These are phyloP conservation scores for Galemys pyrenaicus DNA, from an alignment of 2,113 vertebrate species.

Conservation along the genomic window DNA sequence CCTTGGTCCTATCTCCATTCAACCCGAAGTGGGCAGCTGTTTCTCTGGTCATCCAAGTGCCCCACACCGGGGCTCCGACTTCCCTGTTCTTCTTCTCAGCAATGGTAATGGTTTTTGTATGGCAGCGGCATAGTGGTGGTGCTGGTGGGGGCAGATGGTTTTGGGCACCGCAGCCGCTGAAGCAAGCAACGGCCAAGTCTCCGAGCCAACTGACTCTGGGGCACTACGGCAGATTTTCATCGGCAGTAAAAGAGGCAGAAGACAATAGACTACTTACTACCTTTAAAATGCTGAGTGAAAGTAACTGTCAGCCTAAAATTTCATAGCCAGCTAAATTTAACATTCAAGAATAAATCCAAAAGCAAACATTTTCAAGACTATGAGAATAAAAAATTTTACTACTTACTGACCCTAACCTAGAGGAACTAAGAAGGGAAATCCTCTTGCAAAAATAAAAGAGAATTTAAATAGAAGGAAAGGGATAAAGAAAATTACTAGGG, in stretches of 20 bases:
- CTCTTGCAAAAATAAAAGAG: slow-evolving; percentile 20
- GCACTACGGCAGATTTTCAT: no score
- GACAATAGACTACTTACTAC: background rate
- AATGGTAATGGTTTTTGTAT: no score
- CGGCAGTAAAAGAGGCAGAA: background rate
- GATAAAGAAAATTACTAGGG: background rate
- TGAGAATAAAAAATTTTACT: background rate
- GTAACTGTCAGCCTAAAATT: background rate
- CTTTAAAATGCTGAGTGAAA: background rate
- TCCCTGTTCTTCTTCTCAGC: no score
- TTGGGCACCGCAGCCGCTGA: no score
- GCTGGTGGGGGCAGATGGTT: no score
- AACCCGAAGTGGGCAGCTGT: no score
- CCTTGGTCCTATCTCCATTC: no score
- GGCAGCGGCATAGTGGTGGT: no score
- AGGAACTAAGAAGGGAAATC: background rate
- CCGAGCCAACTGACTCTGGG: no score
- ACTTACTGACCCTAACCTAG: background rate
- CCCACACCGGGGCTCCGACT: no score
- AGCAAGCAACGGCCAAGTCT: no score
- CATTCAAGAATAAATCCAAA: slow-evolving; percentile 30
- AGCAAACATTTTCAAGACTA: background rate
- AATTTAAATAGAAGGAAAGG: background rate
- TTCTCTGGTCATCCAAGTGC: no score
- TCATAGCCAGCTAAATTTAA: background rate